phyloP scores from a whole-genome alignment of 35 echinoderm and acorn worm species.

The Hemicentrotus pulcherrimus region DNA sequence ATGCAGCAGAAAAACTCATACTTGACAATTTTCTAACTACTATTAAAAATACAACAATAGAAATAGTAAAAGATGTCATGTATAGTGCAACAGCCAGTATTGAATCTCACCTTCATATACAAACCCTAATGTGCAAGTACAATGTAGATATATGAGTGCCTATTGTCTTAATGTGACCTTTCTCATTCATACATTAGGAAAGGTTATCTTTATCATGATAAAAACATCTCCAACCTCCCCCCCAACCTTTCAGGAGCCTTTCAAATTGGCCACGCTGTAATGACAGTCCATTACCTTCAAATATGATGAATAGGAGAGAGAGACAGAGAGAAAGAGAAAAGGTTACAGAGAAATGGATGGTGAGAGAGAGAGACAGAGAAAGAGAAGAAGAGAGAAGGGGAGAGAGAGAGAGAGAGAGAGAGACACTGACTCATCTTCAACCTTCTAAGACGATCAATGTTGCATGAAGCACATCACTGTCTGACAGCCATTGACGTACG shows the following conservation, averaged over 20 bases:
- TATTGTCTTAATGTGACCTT: no score
- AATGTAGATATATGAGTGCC: no score
- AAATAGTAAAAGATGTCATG: no score
- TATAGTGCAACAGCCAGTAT: no score
- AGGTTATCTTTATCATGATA: not conserved
- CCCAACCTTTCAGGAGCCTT: not conserved
- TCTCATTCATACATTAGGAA: not conserved
- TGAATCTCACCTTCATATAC: no score
- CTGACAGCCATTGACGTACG: not conserved
- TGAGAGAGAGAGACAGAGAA: not conserved
- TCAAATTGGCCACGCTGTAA: not conserved
- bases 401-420: not conserved
- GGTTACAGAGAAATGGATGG: not conserved
- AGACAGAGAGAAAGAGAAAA: not conserved
- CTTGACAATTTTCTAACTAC: no score
- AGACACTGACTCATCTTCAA: not conserved
- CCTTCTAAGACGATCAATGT: not conserved
- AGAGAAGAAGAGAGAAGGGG: not conserved
- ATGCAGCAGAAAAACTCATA: no score
- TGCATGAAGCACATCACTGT: not conserved
- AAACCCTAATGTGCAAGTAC: no score
- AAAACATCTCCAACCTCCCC: not conserved
- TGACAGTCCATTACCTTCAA: not conserved
- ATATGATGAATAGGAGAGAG: not conserved
- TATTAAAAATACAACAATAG: no score